Conservation (phyloP, 2,888 invertebrate species). For the Lapara coniferarum region DNA sequence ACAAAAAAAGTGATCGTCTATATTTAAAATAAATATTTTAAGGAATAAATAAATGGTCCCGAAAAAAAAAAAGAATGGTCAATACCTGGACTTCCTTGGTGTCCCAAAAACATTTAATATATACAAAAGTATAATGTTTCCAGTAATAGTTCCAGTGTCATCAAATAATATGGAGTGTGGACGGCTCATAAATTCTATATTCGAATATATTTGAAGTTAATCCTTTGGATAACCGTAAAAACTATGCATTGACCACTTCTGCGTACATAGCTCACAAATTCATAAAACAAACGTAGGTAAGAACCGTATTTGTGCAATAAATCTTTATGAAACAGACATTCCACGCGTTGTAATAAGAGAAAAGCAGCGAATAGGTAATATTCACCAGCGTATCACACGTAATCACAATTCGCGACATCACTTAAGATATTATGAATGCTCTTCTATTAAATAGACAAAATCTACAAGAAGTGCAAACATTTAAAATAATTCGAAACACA, state of each 20-base stretch:
- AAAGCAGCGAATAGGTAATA: not conserved
- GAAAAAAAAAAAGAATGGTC: not conserved
- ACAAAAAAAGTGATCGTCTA: not conserved
- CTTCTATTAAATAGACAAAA: too few relatives aligned
- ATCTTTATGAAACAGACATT: not conserved
- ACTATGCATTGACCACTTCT: not conserved
- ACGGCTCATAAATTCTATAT: too few relatives aligned
- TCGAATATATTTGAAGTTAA: too few relatives aligned
- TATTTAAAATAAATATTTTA: not conserved
- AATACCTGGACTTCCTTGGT: not conserved
- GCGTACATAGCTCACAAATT: not conserved
- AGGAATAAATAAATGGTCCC: constrained; percentile 11
- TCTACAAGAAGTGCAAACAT: too few relatives aligned
- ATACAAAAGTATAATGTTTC: too few relatives aligned
- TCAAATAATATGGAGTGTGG: too few relatives aligned
- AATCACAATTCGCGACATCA: not conserved
- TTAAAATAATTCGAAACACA: too few relatives aligned
- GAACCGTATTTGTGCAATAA: constrained; percentile 13
- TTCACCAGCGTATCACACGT: not conserved
- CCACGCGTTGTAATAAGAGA: not conserved
- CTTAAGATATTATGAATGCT: too few relatives aligned
- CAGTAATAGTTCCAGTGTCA: too few relatives aligned
- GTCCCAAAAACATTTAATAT: not conserved
- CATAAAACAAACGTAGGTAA: not conserved
- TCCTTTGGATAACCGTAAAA: too few relatives aligned